Evolutionary conservation across 2,797 vertebrate species (phyloP).

Genomic region (Esox masquinongy): DNA sequence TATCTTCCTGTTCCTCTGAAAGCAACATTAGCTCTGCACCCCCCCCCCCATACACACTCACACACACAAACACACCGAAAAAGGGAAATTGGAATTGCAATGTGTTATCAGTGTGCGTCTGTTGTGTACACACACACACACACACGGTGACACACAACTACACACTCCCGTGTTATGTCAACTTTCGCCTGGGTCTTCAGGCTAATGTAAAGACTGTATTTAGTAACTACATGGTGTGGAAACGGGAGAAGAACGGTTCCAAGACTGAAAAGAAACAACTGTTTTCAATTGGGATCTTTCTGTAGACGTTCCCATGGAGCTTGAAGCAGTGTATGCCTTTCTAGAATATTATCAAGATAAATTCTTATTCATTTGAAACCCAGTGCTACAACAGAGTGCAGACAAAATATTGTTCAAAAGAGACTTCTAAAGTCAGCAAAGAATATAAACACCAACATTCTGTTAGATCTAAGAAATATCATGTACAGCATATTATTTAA

Average conservation of each 20-base stretch:
- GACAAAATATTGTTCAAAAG: too few species aligned
- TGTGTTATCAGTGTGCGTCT: slow-evolving; percentile 35
- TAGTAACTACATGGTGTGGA: slow-evolving; percentile 44
- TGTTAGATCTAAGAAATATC: too few species aligned
- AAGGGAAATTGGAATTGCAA: slow-evolving; percentile 49
- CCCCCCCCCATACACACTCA: too few species aligned
- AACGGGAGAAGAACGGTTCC: neutral
- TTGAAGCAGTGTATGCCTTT: neutral
- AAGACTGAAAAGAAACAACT: slow-evolving; percentile 49
- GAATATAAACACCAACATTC: too few species aligned
- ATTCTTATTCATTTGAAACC: neutral
- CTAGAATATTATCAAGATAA: neutral
- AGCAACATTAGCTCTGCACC: slow-evolving; percentile 76
- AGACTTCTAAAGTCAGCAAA: too few species aligned
- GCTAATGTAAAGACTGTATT: too few species aligned
- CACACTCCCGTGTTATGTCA: slow-evolving; percentile 32
- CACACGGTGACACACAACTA: neutral
- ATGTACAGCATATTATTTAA: too few species aligned
- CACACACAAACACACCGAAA: slow-evolving; percentile 24
- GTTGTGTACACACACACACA: slow-evolving; percentile 25
- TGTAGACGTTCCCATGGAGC: slow-evolving; percentile 26
- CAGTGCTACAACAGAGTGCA: too few species aligned
- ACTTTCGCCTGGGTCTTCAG: slow-evolving; percentile 29
- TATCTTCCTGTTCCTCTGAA: slow-evolving; percentile 83
- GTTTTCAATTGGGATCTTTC: slow-evolving; percentile 59